Evolutionary conservation across 2,888 invertebrate species (phyloP).

Genomic region (Protula sp.): DNA sequence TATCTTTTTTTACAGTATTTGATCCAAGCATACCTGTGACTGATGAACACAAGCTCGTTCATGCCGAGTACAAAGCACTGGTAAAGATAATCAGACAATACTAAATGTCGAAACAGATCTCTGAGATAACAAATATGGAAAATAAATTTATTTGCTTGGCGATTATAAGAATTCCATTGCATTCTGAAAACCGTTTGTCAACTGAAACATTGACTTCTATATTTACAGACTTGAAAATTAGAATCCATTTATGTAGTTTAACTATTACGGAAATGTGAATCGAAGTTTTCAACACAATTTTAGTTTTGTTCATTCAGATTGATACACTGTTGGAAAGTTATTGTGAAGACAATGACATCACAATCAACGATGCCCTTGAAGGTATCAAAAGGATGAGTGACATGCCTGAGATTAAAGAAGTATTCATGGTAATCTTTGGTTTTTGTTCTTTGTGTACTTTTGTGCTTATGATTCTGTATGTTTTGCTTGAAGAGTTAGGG

Average conservation of each 20-base stretch:
- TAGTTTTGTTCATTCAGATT: constrained; percentile 59
- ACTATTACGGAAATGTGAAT: neutral
- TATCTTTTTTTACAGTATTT: constrained; percentile 65
- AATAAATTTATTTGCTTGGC: neutral
- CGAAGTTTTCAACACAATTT: neutral
- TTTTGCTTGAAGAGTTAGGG: too few species aligned
- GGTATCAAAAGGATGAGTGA: constrained; percentile 40
- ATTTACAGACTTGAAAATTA: too few species aligned
- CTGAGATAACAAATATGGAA: neutral
- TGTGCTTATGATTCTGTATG: too few species aligned
- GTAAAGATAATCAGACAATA: constrained; percentile 56
- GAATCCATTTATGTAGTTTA: too few species aligned
- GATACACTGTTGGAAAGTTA: constrained; percentile 84
- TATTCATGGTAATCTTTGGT: constrained; percentile 36
- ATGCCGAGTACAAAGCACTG: constrained; percentile 81
- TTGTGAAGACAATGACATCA: constrained; percentile 74
- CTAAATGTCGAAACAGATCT: neutral
- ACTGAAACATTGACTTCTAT: too few species aligned
- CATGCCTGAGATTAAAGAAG: constrained; percentile 38
- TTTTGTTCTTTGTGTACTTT: neutral
- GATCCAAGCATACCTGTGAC: constrained; percentile 72
- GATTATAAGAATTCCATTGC: too few species aligned
- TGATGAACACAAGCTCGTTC: constrained; percentile 71
- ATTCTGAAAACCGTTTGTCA: too few species aligned
- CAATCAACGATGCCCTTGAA: constrained; percentile 65